Evolutionary conservation across 1,140 invertebrate genomes (phyloP), one percentile per base, ranked within the genome.

Genomic region (Heliothis subflexa): DNA sequence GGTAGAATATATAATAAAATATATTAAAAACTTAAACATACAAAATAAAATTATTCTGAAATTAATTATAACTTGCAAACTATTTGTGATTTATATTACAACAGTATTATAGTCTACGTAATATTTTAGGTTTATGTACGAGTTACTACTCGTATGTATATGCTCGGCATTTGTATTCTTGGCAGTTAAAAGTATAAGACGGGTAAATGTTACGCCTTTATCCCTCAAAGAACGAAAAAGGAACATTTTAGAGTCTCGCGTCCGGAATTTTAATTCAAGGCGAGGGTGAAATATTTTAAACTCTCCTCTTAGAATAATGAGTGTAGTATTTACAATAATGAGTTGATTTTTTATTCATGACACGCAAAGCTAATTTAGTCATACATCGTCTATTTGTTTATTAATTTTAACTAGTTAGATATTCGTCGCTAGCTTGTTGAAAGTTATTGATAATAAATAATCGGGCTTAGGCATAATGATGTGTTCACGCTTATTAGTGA

Each of bases 201-300:
- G 80, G 74, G 81, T 81, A 85, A 85, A 85, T 73, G 84, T 84
- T 87, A 85, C 81, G 87, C 83, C 87, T 86, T 86, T 78, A 83
- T 82, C 83, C 82, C 78, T 79, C 59, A 82, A 66, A 75, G 79
- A 85, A 40, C 33, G 9, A 85, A 82, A 78, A 87, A 85, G 76
- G 81, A 73, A 66, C 79, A 83, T 84, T 87, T 85, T 83, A 81
- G 86, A 86, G 81, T 80, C 59, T 78, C 81, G 82, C 78, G 81
- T 85, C 81, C 79, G 80, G 87, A 88, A 88, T 87, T 68, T 82
- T 89, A 89, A 89, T 89, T 87, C 79, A 66, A 14, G 45, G 33
- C 57, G 83, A 83, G 78, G 70, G 68, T 72, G 81, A 81, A 86
- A 85, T 83, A 88, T 86, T 82, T 82, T 85, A 81, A 81, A 83